Percentiles rank a stretch among this genome's conserved stretches.
These are phyloP conservation scores for Tachystola acroxantha DNA, from an alignment of 2,888 invertebrate species.

Conservation along the genomic window DNA sequence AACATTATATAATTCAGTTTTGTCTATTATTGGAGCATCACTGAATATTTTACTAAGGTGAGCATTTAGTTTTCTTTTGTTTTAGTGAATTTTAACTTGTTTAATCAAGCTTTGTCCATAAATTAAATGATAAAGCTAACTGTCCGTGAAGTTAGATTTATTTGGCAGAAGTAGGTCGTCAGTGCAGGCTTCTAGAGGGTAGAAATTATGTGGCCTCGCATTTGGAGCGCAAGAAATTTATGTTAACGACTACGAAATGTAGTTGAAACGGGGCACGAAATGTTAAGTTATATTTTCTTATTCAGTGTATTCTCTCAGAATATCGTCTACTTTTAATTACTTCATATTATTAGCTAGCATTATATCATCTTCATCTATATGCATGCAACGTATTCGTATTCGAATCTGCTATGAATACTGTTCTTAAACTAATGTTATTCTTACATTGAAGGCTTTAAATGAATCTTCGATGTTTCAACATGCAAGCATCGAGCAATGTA, in stretches of 20 bases:
- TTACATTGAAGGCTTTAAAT: background rate
- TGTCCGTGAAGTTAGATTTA: slow-evolving; percentile 42
- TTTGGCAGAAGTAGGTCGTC: slow-evolving; percentile 45
- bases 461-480: background rate
- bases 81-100: slow-evolving; percentile 3
- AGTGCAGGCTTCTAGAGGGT: slow-evolving; percentile 42
- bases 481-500: background rate
- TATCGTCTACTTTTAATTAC: too few species aligned
- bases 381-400: too few species aligned
- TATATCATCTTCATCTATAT: too few species aligned
- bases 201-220: slow-evolving; percentile 33
- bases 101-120: slow-evolving; percentile 16
- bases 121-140: slow-evolving; percentile 30
- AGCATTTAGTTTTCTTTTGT: slow-evolving; percentile 10
- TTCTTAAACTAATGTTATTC: background rate
- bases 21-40: slow-evolving; percentile 10
- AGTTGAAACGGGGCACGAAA: slow-evolving; percentile 29
- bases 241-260: slow-evolving; percentile 39
- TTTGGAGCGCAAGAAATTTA: slow-evolving; percentile 48
- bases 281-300: slow-evolving; percentile 21
- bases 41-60: slow-evolving; percentile 9
- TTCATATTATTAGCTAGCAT: too few species aligned
- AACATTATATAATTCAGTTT: slow-evolving; percentile 21
- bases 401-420: too few species aligned
- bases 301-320: too few species aligned